These are phyloP conservation scores for Embiotoca jacksoni DNA, from an alignment of 2,113 vertebrate species.

Conservation along the genomic window DNA sequence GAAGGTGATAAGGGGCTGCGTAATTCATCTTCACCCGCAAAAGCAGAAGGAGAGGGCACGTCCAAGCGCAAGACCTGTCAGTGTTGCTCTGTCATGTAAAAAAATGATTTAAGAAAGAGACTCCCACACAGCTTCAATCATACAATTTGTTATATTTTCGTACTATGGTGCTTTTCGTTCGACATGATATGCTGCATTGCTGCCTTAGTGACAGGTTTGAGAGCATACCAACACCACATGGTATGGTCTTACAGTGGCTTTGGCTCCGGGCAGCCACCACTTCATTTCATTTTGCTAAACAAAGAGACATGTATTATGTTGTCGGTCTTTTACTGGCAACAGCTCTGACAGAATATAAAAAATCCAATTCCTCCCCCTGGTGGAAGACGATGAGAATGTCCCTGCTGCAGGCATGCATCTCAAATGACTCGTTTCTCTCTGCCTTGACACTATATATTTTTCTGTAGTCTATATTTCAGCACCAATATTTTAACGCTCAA, in stretches of 20 bases:
- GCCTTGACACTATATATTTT: neutral
- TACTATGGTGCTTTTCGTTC: neutral
- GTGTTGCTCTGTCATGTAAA: slow-evolving; percentile 83
- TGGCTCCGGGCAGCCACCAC: neutral
- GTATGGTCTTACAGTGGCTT: too few relatives aligned
- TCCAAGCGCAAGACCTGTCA: slow-evolving; percentile 75
- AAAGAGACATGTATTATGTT: slow-evolving; percentile 1
- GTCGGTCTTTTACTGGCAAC: neutral
- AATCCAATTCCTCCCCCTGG: slow-evolving; percentile 66
- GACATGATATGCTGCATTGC: neutral
- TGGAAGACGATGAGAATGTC: slow-evolving; percentile 52
- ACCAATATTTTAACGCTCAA: neutral
- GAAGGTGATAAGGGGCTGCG: slow-evolving; percentile 20
- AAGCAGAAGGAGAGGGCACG: slow-evolving; percentile 24
- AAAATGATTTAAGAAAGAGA: neutral
- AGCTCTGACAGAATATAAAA: slow-evolving; percentile 17
- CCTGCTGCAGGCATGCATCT: neutral
- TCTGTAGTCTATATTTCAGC: neutral
- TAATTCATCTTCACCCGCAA: slow-evolving; percentile 3
- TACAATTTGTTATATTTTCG: neutral
- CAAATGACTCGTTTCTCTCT: neutral
- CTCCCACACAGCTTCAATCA: neutral
- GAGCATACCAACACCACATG: neutral
- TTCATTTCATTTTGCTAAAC: slow-evolving; percentile 30
- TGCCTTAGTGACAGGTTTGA: neutral